Conservation (phyloP, 2,888 invertebrate species). For the Andrena chrysosceles region DNA sequence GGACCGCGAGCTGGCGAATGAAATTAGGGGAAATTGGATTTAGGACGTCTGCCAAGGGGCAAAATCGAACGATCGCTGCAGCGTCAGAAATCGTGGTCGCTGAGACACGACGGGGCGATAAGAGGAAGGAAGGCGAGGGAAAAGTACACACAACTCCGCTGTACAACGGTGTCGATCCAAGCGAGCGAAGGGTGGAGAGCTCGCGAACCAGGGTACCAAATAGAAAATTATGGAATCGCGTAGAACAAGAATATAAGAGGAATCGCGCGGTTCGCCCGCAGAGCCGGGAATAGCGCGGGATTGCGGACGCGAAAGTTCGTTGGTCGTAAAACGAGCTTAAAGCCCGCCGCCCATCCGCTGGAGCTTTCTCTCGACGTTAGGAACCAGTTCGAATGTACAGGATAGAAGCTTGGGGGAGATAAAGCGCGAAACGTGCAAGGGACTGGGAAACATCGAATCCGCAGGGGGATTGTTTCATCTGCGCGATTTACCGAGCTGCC, state of each 20-base stretch:
- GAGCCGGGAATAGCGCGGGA: constrained; percentile 19
- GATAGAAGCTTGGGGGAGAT: neutral
- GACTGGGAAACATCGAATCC: neutral
- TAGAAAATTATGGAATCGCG: constrained; percentile 31
- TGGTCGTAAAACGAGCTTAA: constrained; percentile 51
- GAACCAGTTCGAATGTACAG: constrained; percentile 31
- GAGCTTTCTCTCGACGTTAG: constrained; percentile 20
- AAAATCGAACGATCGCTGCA: constrained; percentile 7
- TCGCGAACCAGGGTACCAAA: neutral
- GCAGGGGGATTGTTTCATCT: constrained; percentile 4
- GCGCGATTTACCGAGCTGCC: constrained; percentile 36
- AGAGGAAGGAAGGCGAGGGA: neutral
- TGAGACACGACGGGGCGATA: neutral
- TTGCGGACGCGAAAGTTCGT: constrained; percentile 40
- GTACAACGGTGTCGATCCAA: neutral
- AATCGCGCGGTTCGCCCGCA: constrained; percentile 11
- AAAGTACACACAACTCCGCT: too few relatives aligned
- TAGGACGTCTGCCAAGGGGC: constrained; percentile 5
- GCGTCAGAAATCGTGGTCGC: constrained; percentile 8
- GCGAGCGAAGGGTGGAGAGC: neutral
- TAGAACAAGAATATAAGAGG: constrained; percentile 15
- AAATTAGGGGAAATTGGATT: constrained; percentile 47
- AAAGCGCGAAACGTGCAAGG: neutral
- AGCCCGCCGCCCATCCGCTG: constrained; percentile 3
- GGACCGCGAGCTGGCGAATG: constrained; percentile 25